Evolutionary conservation across 2,113 vertebrate genomes (phyloP).

Genomic region (Acinonyx jubatus): DNA sequence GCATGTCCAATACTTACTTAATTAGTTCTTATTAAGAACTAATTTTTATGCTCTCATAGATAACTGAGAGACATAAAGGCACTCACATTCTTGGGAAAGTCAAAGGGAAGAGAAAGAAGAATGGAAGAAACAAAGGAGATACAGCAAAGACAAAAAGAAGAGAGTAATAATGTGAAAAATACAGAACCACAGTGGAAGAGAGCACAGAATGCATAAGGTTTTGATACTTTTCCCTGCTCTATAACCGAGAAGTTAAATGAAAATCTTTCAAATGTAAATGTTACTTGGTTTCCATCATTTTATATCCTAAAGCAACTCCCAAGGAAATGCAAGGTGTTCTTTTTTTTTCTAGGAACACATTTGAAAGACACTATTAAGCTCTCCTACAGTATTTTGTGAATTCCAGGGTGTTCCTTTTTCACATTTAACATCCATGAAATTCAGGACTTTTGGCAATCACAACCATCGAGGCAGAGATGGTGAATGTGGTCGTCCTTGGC

Average conservation of each 20-base stretch:
- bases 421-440: neutral
- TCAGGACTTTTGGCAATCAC: neutral
- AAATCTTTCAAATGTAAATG: conserved; percentile 62
- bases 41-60: neutral
- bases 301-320: conserved; percentile 5
- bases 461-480: neutral
- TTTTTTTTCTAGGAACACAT: neutral
- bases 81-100: neutral
- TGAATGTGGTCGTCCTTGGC: neutral
- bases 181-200: neutral
- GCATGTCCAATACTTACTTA: conserved; percentile 41
- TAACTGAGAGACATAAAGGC: neutral
- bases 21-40: conserved; percentile 24
- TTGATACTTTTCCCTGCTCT: neutral
- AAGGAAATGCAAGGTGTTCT: neutral
- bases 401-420: neutral
- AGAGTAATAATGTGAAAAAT: neutral
- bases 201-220: neutral
- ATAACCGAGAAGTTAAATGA: conserved; percentile 44
- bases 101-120: neutral
- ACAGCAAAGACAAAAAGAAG: neutral
- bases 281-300: conserved; percentile 39
- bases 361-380: neutral
- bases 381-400: neutral
- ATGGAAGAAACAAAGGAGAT: neutral